Base-by-base conservation (phyloP, 2,113 vertebrate genomes). In the Microcebus ravelobensis region DNA sequence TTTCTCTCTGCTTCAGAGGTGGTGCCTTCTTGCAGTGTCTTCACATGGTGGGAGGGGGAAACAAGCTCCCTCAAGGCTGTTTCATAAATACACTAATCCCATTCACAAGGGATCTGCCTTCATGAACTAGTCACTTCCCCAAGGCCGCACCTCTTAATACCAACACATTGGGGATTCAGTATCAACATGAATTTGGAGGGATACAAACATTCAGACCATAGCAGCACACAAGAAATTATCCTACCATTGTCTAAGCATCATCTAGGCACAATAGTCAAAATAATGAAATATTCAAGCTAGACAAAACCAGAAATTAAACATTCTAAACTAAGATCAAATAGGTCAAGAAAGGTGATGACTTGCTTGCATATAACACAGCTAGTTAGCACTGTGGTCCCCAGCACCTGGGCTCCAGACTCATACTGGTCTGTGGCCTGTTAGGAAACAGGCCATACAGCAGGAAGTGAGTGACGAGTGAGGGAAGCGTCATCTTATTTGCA, bases 281-380 rank as follows among this genome's bases (percentile, higher is more conserved):
- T 39, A 83, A 87, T 80, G 74, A 92, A 31, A 87, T 57, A 36
- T 48, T 70, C 82, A 80, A 76, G 52, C 55, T 80, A 92, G 74
- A 73, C 83, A 23, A 87, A 91, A 91, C 52, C 29, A 89, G 48
- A 90, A 89, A 79, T 93, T 48, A 31, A 70, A 85, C 57, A 91
- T 70, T 76, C 59, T 50, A 65, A 65, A 27, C 59, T 57, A 76
- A 88, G 31, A 36, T 74, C 71, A 90, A 86, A 68, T 3, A 73
- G 68, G 39, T 77, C 67, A 39, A 85, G 48, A 82, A 96, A 76
- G 18, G 42, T 50, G 36, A 48, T n/a, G 34, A 59, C 13, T 71
- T 65, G 25, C 29, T 67, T 77, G 36, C 17, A 8, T 20, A 21
- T 2, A 52, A 50, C 1, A 8, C 36, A 95, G 81, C 76, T 36